Conservation (phyloP, 1,140 invertebrate genomes). For the Cecropterus lyciades region DNA sequence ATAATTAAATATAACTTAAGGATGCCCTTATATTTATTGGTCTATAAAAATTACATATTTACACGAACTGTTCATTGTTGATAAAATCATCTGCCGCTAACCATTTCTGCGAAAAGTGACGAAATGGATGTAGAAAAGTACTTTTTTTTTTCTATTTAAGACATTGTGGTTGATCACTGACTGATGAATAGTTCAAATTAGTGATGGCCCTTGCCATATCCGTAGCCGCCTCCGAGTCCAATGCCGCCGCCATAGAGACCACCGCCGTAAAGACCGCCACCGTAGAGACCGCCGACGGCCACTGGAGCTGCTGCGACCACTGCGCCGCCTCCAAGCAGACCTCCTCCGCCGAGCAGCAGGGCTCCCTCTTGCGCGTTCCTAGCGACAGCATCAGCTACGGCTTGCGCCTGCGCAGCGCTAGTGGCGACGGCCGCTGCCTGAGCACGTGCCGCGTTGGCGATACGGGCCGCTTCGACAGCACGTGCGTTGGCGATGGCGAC, state of each 20-base stretch:
- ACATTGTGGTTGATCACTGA: constrained; percentile 32
- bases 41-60: constrained; percentile 33
- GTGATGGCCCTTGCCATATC: constrained; percentile 29
- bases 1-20: constrained; percentile 14
- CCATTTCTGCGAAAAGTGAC: constrained; percentile 38
- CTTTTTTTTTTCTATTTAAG: constrained; percentile 28
- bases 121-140: constrained; percentile 43
- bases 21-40: constrained; percentile 27
- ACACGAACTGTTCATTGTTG: constrained; percentile 34
- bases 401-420: constrained; percentile 69
- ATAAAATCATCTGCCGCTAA: constrained; percentile 38
- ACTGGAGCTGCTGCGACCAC: constrained; percentile 34
- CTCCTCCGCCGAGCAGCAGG: constrained; percentile 52
- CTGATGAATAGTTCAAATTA: constrained; percentile 19
- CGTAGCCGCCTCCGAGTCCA: constrained; percentile 24
- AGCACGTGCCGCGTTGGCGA: constrained; percentile 70
- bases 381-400: constrained; percentile 69
- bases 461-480: constrained; percentile 66
- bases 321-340: constrained; percentile 24
- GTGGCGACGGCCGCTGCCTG: constrained; percentile 73
- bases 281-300: constrained; percentile 15
- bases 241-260: constrained; percentile 12
- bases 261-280: constrained; percentile 13
- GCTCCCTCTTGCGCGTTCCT: constrained; percentile 61
- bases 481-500: constrained; percentile 65